A percentile compares a stretch with the other conserved stretches of the same genome.
These are phyloP conservation scores for Sapajus apella DNA, from an alignment of 2,113 vertebrate genomes.

Conservation along the genomic window DNA sequence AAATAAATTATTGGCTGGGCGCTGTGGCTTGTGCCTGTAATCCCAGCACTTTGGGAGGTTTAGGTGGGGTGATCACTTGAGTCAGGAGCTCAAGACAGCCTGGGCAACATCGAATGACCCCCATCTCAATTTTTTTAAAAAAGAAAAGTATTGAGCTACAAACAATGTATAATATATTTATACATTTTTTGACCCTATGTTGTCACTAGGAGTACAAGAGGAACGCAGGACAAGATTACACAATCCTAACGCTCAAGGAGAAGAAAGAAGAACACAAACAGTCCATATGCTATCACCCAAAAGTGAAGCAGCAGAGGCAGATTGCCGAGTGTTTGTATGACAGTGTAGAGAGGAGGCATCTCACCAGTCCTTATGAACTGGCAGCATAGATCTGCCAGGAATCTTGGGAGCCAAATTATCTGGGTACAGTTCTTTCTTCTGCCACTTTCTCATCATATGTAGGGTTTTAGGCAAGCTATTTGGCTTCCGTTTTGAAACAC, in stretches of 20 bases:
- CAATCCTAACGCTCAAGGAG: background rate
- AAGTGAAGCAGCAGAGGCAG: background rate
- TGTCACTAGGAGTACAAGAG: background rate
- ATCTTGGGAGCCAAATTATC: background rate
- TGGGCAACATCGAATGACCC: background rate
- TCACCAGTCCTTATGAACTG: background rate
- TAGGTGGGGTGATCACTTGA: too few relatives aligned
- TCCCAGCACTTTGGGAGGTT: too few relatives aligned
- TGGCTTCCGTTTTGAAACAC: background rate
- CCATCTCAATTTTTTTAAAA: too few relatives aligned
- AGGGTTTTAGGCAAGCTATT: background rate
- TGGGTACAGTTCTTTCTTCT: background rate
- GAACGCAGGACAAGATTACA: background rate
- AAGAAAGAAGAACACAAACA: background rate
- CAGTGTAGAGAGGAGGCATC: background rate
- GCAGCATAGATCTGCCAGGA: background rate
- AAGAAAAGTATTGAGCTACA: background rate
- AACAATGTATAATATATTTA: too few relatives aligned
- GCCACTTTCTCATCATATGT: background rate
- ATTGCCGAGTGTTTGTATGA: background rate
- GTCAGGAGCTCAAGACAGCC: too few relatives aligned
- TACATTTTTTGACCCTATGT: background rate
- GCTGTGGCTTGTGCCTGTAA: too few relatives aligned
- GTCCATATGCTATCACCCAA: too few relatives aligned
- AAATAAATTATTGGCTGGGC: too few relatives aligned